Base-by-base conservation (phyloP, 2,113 vertebrate species). In the Ctenomys sociabilis region DNA sequence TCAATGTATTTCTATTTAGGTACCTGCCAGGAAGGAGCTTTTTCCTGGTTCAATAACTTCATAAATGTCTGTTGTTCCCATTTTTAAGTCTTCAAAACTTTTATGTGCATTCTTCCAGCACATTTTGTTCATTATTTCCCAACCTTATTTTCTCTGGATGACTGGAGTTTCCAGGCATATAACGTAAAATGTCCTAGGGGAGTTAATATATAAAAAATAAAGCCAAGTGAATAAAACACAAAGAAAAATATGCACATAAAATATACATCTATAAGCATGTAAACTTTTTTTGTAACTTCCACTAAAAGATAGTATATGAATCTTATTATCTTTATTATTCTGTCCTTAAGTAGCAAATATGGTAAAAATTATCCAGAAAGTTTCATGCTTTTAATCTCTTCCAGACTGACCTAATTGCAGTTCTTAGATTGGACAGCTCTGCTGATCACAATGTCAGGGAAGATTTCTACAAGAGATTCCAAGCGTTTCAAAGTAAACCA, bases 101-200 rank as follows among this genome's bases (percentile, higher is more conserved):
- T 98, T 98, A 98, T 98, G 97, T 98, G 98, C 98, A 98, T 98
- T 98, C 98, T 98, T 98, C 97, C 97, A 98, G 97, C 98, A 98
- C 97, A 97, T 98, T 98, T 98, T 98, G 98, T 98, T 98, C 98
- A 98, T 98, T 98, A 98, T 98, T 98, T 98, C 98, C 95, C 96
- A 81, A 93, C 97, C 97, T 98, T 97, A 95, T 94, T 98, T 98
- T 98, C 97, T 97, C 97, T 98, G 96, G 94, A 96, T 98, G 98
- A 97, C 98, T 98, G 97, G 64, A 32, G 54, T 98, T 99, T 98
- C 98, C 98, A 99, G 98, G 98, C 98, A 95, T 98, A 98, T 97
- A 98, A 98, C 95, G 96, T 97, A 97, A 98, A 99, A 96, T 98
- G 97, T 98, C 98, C 98, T 98, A 95, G 93, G 98, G 98, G 98